Evolutionary conservation across 2,888 invertebrate genomes (phyloP).

Genomic region (Drosophila paracracens): DNA sequence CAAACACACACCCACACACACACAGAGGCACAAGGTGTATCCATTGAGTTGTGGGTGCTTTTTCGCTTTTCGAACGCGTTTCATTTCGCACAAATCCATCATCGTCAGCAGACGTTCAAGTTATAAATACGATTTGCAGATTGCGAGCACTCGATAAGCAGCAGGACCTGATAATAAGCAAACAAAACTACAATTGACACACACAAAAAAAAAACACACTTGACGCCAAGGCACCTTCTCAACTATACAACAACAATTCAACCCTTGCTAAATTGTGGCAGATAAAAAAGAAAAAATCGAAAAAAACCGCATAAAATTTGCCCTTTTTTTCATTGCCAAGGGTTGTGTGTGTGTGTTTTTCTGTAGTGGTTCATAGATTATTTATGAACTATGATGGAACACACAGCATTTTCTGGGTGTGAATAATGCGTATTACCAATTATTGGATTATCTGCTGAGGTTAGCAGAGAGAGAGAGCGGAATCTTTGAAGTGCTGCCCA

Average conservation of each 20-base stretch:
- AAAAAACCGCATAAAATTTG: conserved; percentile 27
- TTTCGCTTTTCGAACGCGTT: conserved; percentile 24
- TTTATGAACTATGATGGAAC: conserved; percentile 46
- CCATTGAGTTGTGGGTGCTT: conserved; percentile 34
- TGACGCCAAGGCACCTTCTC: not conserved
- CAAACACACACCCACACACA: not conserved
- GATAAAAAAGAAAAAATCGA: not conserved
- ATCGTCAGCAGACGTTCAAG: conserved; percentile 68
- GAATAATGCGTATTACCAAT: conserved; percentile 62
- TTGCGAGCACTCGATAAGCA: conserved; percentile 41
- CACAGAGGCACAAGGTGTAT: not conserved
- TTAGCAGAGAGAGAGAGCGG: not conserved
- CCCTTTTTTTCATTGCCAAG: conserved; percentile 17
- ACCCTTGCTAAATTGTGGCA: conserved; percentile 26
- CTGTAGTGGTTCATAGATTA: conserved; percentile 41
- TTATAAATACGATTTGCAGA: conserved; percentile 22
- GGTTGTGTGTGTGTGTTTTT: conserved; percentile 19
- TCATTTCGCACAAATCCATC: conserved; percentile 69
- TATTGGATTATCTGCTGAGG: conserved; percentile 52
- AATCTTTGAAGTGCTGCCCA: conserved; percentile 13
- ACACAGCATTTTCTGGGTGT: conserved; percentile 28
- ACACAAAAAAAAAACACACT: not conserved
- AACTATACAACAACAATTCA: conserved; percentile 13
- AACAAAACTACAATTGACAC: conserved; percentile 5
- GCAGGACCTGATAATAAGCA: conserved; percentile 14